Evolutionary conservation across 2,113 vertebrate genomes (phyloP), one percentile per base, ranked within the genome.

Genomic region (Siniperca knerii): DNA sequence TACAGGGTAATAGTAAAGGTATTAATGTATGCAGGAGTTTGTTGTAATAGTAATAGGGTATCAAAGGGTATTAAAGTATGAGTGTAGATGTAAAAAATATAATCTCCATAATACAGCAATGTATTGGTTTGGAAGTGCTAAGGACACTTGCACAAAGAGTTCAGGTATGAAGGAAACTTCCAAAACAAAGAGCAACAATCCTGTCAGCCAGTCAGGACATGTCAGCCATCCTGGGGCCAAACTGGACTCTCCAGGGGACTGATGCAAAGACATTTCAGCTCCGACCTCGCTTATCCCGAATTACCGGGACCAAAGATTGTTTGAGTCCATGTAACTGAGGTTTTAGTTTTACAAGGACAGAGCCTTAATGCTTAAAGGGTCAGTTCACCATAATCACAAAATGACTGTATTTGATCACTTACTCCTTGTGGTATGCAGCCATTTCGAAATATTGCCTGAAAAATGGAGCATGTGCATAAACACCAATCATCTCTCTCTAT

Each of bases 361-460:
- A 37, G 29, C 10, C 0, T 62, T 21, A 16, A 79, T n/a, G 12
- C 25, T 60, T 60, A 18, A 72, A 80, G 23, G 58, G 16, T 64
- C 58, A 54, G 8, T 68, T 44, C 64, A 35, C 6, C 18, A 7
- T 10, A 11, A 64, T 35, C 46, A 7, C 8, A n/a, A 10, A 50
- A 48, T 20, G 0, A 37, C 4, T 11, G n/a, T 13, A 16, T 54
- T 21, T 55, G 13, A 16, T 62, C 44, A 4, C 15, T 52, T 54
- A 0, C 12, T 18, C 16, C 3, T 50, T 4, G 21, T 0, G 52
- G 3, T 50, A 0, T n/a, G 29, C 71, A 29, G 83, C 46, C 83
- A 71, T 81, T 85, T 81, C 65, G 12, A 29, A 50, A 57, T 40
- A 4, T 61, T 44, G 54, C n/a, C 48, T 73, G 50, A 66, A 25